Base-by-base conservation (phyloP, 1,140 invertebrate genomes). In the Penaeus chinensis region DNA sequence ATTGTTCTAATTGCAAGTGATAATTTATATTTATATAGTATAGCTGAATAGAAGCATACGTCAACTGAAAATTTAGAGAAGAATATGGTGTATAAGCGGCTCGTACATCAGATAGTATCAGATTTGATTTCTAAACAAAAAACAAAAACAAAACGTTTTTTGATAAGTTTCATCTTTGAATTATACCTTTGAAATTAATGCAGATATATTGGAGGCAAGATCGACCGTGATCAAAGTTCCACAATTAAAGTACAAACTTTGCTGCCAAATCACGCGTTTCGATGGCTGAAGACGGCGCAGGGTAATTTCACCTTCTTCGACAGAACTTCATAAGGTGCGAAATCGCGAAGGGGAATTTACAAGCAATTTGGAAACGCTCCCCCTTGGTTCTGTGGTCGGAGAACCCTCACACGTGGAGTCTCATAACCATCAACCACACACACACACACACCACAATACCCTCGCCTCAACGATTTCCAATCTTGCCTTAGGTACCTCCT, bases 341-440 rank as follows among this genome's bases (percentile, higher is more conserved):
- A 82, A 66, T 82, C 37, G 32, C 65, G 27, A 19, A 37, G 65
- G 62, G 81, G 54, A 54, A 66, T 66, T 66, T 37, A 32, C n/a
- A 69, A 66, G 81, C 62, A 82, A 82, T 82, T 82, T 82, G 65
- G 81, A 69, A n/a, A 37, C 63, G 81, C 63, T 69, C 24, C 54
- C 62, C 27, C 27, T 20, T 65, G 27, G 24, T 24, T 24, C n/a
- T 77, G 42, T 60, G n/a, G 66, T 37, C 65, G 65, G 66, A 42
- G 62, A 47, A 61, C 42, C 69, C 19, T 84, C 82, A 84, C 82
- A 65, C 82, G 18, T 32, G n/a, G 7, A 24, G 65, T 27, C 47
- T 69, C 60, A 74, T 83, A 74, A 83, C 82, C 82, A 69, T 83
- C 82, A 74, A 83, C 82, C 60, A 83, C 82, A 84, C 82, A 60